A percentile compares a stretch with the other conserved stretches of the same genome.
phyloP scores from a whole-genome alignment of 2,797 vertebrate genomes.

The Adrianichthys oophorus region DNA sequence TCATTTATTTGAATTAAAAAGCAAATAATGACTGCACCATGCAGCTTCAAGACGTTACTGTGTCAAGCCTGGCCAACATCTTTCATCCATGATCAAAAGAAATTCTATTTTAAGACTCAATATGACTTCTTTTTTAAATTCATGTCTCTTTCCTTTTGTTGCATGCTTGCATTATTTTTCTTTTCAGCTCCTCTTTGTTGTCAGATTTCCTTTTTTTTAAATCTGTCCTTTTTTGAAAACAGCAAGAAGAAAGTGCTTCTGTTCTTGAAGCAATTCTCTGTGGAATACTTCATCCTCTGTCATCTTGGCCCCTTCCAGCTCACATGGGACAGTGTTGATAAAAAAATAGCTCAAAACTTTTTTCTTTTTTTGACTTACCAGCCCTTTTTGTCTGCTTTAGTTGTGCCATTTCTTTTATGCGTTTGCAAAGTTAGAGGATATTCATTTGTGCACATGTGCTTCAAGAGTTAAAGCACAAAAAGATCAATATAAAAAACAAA shows the following conservation, averaged over 20 bases:
- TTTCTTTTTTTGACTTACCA: constrained; percentile 8
- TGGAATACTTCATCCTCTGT: not conserved
- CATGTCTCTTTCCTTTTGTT: not conserved
- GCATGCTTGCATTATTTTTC: not conserved
- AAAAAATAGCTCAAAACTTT: constrained; percentile 2
- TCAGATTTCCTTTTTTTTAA: not conserved
- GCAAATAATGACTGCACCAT: too few relatives aligned
- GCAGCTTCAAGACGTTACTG: too few relatives aligned
- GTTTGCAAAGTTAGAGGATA: not conserved
- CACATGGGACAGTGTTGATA: constrained; percentile 1
- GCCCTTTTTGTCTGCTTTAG: not conserved
- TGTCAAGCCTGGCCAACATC: too few relatives aligned
- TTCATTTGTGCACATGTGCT: not conserved
- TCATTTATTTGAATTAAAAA: too few relatives aligned
- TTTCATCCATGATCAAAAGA: too few relatives aligned
- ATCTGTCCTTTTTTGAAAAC: constrained; percentile 5
- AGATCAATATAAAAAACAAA: not conserved
- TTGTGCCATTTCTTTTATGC: not conserved
- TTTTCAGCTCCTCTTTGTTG: not conserved
- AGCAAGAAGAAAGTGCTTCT: too few relatives aligned
- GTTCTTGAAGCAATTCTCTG: not conserved
- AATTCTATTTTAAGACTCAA: too few relatives aligned
- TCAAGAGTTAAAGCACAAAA: not conserved
- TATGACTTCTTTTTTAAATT: too few relatives aligned
- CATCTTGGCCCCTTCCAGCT: constrained; percentile 19